Base-by-base conservation (phyloP, 1,140 invertebrate species). In the Meteorus sp. region DNA sequence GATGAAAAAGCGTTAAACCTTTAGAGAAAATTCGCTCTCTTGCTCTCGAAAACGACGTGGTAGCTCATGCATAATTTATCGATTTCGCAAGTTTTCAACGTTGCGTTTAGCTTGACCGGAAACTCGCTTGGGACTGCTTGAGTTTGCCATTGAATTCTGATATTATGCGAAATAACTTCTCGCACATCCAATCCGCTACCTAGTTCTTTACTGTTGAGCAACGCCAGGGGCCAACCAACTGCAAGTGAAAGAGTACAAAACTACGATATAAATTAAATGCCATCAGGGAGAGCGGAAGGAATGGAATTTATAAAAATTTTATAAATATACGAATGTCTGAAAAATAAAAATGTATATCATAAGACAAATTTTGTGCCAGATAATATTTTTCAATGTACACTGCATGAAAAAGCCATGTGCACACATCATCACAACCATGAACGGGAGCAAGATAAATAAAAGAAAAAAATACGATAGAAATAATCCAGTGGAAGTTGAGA, bases 61-160 rank as follows among this genome's bases (percentile, higher is more conserved):
- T n/a, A 35, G 50, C 27, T 52, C 50, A 52, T 52, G 50, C 27
- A 37, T 52, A 52, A 52, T 52, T 52, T 52, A 52, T 52, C 7
- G 27, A 8, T 31, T 35, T n/a, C 33, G 50, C 31, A 27, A 37
- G 50, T 37, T 52, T 13, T 31, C 6, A n/a, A 11, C 31, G 20
- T 50, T 50, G 19, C 9, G 23, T 50, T 50, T 33, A 33, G n/a
- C 50, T 52, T 52, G 50, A 52, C 50, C 50, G 37, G 20, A 35
- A 20, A 52, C 20, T 35, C 50, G 29, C n/a, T n/a, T n/a, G n/a
- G n/a, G 47, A 31, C 27, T 7, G 15, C 8, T 39, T 13, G 23
- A 35, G 23, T 48, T 23, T 48, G 25, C 45, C 8, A 23, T 25
- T 22, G 6, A 48, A 48, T 25, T 48, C 6, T 25, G 35, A 39